Evolutionary conservation across 2,113 vertebrate species (phyloP).

Genomic region (Amphiprion percula): DNA sequence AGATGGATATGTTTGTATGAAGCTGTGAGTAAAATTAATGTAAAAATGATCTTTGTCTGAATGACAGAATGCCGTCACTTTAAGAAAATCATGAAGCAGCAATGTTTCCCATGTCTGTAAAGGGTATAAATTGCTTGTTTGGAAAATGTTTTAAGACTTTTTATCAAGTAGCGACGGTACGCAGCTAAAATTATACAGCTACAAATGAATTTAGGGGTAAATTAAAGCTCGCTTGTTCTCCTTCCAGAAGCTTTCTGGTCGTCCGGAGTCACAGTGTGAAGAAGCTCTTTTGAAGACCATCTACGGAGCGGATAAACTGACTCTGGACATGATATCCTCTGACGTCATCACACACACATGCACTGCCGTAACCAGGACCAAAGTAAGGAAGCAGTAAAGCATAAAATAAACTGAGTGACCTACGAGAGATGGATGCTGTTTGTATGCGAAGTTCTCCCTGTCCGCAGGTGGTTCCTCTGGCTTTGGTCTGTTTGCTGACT

Average conservation of each 20-base stretch:
- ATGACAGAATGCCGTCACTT: too few species aligned
- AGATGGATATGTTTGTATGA: too few species aligned
- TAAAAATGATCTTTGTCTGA: too few species aligned
- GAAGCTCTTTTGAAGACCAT: constrained; percentile 82
- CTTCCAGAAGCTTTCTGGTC: constrained; percentile 79
- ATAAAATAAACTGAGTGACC: not conserved
- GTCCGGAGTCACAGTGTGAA: constrained; percentile 69
- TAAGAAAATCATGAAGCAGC: too few species aligned
- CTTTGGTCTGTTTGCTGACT: constrained; percentile 81
- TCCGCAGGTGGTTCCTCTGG: constrained; percentile 82
- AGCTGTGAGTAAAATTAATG: too few species aligned
- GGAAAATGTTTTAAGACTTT: too few species aligned
- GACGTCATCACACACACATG: constrained; percentile 69
- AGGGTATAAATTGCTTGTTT: too few species aligned
- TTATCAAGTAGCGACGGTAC: too few species aligned
- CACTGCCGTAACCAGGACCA: constrained; percentile 63
- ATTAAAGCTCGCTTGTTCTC: not conserved
- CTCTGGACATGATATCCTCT: constrained; percentile 58
- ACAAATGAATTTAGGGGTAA: too few species aligned
- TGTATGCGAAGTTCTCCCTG: not conserved
- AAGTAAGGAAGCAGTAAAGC: constrained; percentile 61
- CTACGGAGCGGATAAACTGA: constrained; percentile 75
- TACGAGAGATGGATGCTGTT: not conserved
- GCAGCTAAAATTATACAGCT: too few species aligned
- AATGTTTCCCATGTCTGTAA: too few species aligned